Evolutionary conservation across 2,888 invertebrate species (phyloP).

Genomic region (Ecliptopera silaceata): DNA sequence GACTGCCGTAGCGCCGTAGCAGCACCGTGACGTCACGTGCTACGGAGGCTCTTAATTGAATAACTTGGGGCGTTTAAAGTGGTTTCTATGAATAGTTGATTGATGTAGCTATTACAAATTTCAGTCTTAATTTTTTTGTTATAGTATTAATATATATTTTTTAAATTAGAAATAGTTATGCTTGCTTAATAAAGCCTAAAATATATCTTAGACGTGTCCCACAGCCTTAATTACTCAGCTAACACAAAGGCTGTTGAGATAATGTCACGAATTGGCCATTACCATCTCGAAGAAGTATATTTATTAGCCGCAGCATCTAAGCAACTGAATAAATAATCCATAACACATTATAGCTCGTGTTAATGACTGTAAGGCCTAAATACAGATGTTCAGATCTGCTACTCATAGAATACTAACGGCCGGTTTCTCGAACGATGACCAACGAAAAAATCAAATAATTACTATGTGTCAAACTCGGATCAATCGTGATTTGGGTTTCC

Average conservation of each 20-base stretch:
- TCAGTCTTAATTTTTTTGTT: neutral
- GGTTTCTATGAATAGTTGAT: conserved; percentile 35
- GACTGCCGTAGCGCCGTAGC: conserved; percentile 43
- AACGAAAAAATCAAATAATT: too few relatives aligned
- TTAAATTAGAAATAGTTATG: neutral
- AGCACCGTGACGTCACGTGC: conserved; percentile 52
- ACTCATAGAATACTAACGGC: too few relatives aligned
- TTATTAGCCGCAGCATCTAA: conserved; percentile 39
- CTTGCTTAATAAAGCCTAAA: conserved; percentile 3
- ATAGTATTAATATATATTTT: too few relatives aligned
- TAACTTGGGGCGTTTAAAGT: conserved; percentile 55
- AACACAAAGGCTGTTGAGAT: conserved; percentile 36
- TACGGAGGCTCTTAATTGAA: conserved; percentile 65
- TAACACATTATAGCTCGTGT: conserved; percentile 33
- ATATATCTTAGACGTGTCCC: conserved; percentile 12
- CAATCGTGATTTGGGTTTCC: too few relatives aligned
- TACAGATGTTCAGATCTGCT: neutral
- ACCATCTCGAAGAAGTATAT: conserved; percentile 47
- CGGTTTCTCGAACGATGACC: too few relatives aligned
- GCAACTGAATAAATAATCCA: conserved; percentile 42
- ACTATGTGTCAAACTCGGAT: too few relatives aligned
- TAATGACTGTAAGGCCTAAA: neutral
- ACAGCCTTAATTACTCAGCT: conserved; percentile 8
- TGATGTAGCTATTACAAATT: neutral
- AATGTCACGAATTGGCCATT: conserved; percentile 49